Base-by-base conservation (phyloP, 1,140 invertebrate genomes). In the Zaprionus inermis region DNA sequence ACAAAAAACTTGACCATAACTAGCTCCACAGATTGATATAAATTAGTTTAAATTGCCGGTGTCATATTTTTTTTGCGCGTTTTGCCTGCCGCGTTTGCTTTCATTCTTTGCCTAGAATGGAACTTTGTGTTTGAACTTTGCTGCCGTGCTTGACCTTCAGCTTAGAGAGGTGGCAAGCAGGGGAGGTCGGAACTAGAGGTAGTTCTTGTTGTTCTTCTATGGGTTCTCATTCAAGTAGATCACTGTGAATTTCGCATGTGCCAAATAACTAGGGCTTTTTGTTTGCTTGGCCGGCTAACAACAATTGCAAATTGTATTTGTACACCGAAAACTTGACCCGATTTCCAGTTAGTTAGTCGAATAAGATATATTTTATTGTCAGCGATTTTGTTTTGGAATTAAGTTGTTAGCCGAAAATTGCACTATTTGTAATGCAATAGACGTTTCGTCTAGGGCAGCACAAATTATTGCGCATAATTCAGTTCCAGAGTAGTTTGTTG, bases 191-290 rank as follows among this genome's bases (percentile, higher is more conserved):
- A 61, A 64, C 57, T 49, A 52, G 57, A 3, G 5, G 24, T 16
- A 32, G 32, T 52, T 63, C 68, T 52, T 41, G 58, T 51, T 49
- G 36, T 69, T 78, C 64, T 66, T 12, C 16, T 52, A 60, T 57
- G 58, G 24, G 52, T 56, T 57, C 64, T 34, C 67, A 55, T 85
- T 81, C 75, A 88, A 88, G 76, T 82, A 77, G 83, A 77, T 71
- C 80, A 89, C 79, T 83, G 77, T 71, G 84, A 83, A 88, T 89
- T 88, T 88, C 84, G 84, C 83, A 89, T 88, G 83, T 88, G 83
- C 83, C 79, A 81, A 82, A 86, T 77, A 82, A 67, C 69, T 86
- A 79, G 82, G 79, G 76, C 79, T 60, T 69, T 76, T 70, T 75
- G 76, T 84, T 83, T 60, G 30, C 28, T 28, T 2, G 2, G 28